phyloP scores from a whole-genome alignment of 37 sponge, comb jelly and placozoan genomes.

The Beroe forskalii region DNA sequence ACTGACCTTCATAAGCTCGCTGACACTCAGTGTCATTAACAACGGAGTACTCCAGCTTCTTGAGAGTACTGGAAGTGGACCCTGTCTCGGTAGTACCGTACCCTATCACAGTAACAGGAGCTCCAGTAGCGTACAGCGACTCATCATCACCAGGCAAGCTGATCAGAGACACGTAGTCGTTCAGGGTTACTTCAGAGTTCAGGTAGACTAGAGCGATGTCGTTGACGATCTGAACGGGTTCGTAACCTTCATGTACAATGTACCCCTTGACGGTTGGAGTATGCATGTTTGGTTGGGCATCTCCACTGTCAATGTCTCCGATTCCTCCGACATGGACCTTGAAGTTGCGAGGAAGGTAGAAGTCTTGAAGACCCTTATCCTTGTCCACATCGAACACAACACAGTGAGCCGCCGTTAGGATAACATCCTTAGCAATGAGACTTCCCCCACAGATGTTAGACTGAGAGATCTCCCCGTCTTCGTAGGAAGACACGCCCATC shows the following conservation, averaged over 20 bases:
- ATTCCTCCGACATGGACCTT: neutral
- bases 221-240: neutral
- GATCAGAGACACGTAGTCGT: neutral
- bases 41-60: slow-evolving; percentile 8
- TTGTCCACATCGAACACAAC: neutral
- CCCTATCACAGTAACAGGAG: slow-evolving; percentile 2
- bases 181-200: neutral
- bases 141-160: neutral
- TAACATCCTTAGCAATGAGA: neutral
- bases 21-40: neutral
- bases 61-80: neutral
- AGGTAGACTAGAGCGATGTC: slow-evolving; percentile 13
- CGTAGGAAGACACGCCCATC: neutral
- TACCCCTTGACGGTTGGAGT: neutral
- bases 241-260: neutral
- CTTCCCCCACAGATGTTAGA: slow-evolving; percentile 8
- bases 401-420: slow-evolving; percentile 35
- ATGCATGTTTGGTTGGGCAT: neutral
- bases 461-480: neutral
- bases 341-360: neutral
- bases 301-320: neutral
- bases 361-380: neutral
- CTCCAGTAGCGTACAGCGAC: neutral
- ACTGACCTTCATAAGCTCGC: neutral
- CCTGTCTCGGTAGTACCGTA: slow-evolving; percentile 20